Evolutionary conservation across 2,888 invertebrate species (phyloP).

Genomic region (Drepanosiphum platanoidis): DNA sequence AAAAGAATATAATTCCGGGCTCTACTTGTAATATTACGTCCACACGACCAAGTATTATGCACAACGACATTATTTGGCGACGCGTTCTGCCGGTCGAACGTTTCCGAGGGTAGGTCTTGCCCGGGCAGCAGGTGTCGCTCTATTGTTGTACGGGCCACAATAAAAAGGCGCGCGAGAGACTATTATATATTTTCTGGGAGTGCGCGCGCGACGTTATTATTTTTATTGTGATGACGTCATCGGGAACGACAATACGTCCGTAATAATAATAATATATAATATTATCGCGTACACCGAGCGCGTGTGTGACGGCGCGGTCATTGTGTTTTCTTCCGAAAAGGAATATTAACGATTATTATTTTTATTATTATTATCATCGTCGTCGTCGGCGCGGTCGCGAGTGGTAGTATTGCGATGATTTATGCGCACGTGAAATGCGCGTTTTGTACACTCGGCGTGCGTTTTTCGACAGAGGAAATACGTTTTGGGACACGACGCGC

Average conservation of each 20-base stretch:
- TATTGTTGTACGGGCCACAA: too few relatives aligned
- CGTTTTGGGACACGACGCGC: neutral
- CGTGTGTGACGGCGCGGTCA: neutral
- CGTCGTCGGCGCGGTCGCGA: neutral
- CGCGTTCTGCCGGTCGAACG: slow-evolving; percentile 3
- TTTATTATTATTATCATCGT: neutral
- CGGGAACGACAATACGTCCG: neutral
- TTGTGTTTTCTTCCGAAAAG: slow-evolving; percentile 33
- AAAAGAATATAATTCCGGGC: too few relatives aligned
- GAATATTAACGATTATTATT: neutral
- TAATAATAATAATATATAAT: slow-evolving; percentile 1
- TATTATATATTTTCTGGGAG: too few relatives aligned
- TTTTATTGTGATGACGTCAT: slow-evolving; percentile 17
- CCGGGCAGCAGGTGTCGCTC: too few relatives aligned
- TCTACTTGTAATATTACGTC: too few relatives aligned
- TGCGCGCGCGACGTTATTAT: too few relatives aligned
- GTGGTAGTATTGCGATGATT: neutral
- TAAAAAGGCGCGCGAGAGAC: too few relatives aligned
- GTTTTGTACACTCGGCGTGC: neutral
- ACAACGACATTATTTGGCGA: too few relatives aligned
- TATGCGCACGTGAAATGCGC: neutral
- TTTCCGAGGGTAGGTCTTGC: slow-evolving; percentile 9
- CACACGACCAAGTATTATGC: too few relatives aligned
- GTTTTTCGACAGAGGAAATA: neutral
- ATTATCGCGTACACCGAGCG: neutral